Base-by-base conservation (phyloP, 2,888 invertebrate genomes). In the Thera britannica region DNA sequence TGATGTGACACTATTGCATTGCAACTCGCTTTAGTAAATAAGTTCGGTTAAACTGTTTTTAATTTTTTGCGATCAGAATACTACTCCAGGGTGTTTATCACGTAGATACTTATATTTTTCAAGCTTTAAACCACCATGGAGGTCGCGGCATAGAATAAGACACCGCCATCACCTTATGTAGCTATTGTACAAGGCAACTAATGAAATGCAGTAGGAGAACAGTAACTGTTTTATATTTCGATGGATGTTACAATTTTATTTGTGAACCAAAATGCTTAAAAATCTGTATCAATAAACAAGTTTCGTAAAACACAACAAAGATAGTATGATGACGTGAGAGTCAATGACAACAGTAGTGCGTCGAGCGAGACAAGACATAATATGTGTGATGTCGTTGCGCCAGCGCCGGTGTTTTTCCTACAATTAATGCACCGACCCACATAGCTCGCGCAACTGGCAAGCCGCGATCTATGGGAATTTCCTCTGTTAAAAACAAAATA, bases 381-480 rank as follows among this genome's bases (percentile, higher is more conserved):
- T 65, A 44, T 68, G 71, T 65, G 63, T 12, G 64, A 64, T 51
- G 60, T 59, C 70, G 44, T 58, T 58, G 72, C 59, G 55, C 69
- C 62, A 68, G 62, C 46, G 44, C 49, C 41, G 70, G 83, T 83
- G 76, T 72, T 83, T 84, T 84, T 83, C 83, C 84, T 76, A 77
- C 76, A 73, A 75, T 76, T 71, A 77, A 74, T 77, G 76, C 78
- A 75, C 70, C 73, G 75, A 70, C 70, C 61, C 60, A 65, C 75
- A 72, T 70, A 64, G 62, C 68, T 57, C 63, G 62, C 67, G 23
- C 66, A 72, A 71, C 73, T 73, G 65, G 49, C 64, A 58, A 57
- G 68, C 64, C 68, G 70, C 34, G 49, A 36, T 51, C 72, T 54
- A 64, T 55, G 81, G 81, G 79, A 80, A 79, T 77, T 84, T 83